Evolutionary conservation across 2,888 invertebrate species (phyloP).

Genomic region (Andricus curvator): DNA sequence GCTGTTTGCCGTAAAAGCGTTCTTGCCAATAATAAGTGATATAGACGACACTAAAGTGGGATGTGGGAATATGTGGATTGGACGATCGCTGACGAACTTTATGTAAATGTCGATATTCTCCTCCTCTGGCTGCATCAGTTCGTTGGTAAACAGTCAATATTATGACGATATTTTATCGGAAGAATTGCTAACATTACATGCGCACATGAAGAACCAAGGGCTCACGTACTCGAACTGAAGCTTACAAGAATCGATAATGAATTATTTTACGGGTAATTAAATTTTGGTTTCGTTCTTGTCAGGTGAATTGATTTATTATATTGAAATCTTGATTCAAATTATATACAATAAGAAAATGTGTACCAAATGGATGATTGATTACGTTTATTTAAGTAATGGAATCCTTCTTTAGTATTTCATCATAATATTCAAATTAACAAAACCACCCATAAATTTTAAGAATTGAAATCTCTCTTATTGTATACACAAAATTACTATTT

Average conservation of each 20-base stretch:
- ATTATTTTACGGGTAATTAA: conserved; percentile 2
- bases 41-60: neutral
- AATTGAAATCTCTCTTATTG: too few species aligned
- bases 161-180: neutral
- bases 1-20: neutral
- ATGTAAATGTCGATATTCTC: conserved; percentile 1
- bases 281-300: neutral
- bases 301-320: neutral
- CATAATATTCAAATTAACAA: too few species aligned
- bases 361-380: too few species aligned
- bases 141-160: neutral
- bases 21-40: neutral
- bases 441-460: too few species aligned
- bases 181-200: neutral
- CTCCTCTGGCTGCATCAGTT: neutral
- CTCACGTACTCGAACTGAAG: neutral
- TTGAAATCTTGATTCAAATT: neutral
- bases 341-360: too few species aligned
- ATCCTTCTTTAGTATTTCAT: too few species aligned
- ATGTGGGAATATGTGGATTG: neutral
- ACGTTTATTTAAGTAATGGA: too few species aligned
- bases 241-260: neutral
- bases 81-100: neutral
- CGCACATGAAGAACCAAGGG: neutral
- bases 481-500: too few species aligned